phyloP scores from a whole-genome alignment of 2,113 vertebrate genomes.

The Prunella himalayana region DNA sequence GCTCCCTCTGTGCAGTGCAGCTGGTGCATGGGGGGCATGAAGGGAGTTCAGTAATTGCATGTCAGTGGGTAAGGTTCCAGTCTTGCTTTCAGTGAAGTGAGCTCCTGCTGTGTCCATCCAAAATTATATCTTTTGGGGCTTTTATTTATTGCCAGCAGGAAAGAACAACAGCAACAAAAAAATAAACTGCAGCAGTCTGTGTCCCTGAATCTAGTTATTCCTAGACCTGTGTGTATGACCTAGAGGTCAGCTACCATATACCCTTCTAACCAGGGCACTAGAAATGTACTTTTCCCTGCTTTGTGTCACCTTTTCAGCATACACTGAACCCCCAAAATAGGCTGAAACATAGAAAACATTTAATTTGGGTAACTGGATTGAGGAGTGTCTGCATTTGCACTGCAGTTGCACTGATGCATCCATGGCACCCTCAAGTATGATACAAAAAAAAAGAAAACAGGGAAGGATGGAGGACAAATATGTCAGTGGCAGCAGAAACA shows the following conservation, averaged over 20 bases:
- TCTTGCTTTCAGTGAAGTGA: not conserved
- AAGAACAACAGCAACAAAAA: not conserved
- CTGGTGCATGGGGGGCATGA: not conserved
- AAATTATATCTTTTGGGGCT: rapidly evolving
- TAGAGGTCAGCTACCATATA: not conserved
- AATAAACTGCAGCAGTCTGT: not conserved
- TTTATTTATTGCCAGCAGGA: not conserved
- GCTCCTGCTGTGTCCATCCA: not conserved
- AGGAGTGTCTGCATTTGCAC: not conserved
- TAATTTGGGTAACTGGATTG: not conserved
- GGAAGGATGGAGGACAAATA: not conserved
- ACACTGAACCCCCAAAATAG: not conserved
- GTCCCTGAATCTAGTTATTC: not conserved
- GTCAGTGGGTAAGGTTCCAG: not conserved
- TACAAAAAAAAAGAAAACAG: not conserved
- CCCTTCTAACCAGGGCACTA: not conserved
- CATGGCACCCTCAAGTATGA: not conserved
- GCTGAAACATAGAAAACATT: not conserved
- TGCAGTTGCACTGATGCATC: not conserved
- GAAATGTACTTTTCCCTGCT: not conserved
- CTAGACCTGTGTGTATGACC: not conserved
- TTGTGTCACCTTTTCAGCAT: not conserved
- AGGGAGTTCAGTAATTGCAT: not conserved
- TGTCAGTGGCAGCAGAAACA: not conserved
- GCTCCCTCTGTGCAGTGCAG: not conserved